Conservation (phyloP, 1,140 invertebrate species). For the Drosophila pachea region DNA sequence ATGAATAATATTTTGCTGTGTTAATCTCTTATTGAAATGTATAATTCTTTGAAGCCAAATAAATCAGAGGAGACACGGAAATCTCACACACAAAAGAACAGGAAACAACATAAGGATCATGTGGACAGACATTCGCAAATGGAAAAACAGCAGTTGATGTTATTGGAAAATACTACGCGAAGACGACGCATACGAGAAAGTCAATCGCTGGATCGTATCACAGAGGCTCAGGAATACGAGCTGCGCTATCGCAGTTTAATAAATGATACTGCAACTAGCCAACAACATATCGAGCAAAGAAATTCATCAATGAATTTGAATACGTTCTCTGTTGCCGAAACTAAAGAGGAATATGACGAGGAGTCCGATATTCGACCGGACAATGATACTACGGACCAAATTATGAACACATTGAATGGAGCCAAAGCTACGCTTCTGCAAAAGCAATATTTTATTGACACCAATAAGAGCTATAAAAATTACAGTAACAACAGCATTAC, state of each 20-base stretch:
- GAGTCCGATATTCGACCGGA: constrained; percentile 54
- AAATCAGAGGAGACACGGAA: constrained; percentile 71
- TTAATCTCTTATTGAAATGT: not conserved
- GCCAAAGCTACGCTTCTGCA: constrained; percentile 71
- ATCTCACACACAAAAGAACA: constrained; percentile 67
- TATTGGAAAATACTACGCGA: constrained; percentile 54
- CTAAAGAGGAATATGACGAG: constrained; percentile 70
- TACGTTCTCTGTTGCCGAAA: constrained; percentile 71
- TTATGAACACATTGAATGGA: constrained; percentile 68
- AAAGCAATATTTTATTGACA: constrained; percentile 74
- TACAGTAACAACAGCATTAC: constrained; percentile 36
- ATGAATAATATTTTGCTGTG: not conserved
- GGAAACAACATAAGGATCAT: constrained; percentile 68
- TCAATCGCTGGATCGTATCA: constrained; percentile 89
- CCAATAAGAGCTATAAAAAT: constrained; percentile 54
- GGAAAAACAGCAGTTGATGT: constrained; percentile 44
- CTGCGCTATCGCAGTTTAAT: constrained; percentile 70
- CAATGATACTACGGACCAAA: constrained; percentile 68
- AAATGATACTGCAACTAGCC: constrained; percentile 44
- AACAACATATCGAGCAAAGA: constrained; percentile 67
- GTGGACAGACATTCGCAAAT: constrained; percentile 65
- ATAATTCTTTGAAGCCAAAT: constrained; percentile 51
- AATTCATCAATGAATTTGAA: constrained; percentile 69
- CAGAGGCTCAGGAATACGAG: constrained; percentile 87
- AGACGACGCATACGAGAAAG: constrained; percentile 86